These are phyloP conservation scores for Urocitellus parryii DNA, from an alignment of 2,113 vertebrate genomes.

Conservation along the genomic window DNA sequence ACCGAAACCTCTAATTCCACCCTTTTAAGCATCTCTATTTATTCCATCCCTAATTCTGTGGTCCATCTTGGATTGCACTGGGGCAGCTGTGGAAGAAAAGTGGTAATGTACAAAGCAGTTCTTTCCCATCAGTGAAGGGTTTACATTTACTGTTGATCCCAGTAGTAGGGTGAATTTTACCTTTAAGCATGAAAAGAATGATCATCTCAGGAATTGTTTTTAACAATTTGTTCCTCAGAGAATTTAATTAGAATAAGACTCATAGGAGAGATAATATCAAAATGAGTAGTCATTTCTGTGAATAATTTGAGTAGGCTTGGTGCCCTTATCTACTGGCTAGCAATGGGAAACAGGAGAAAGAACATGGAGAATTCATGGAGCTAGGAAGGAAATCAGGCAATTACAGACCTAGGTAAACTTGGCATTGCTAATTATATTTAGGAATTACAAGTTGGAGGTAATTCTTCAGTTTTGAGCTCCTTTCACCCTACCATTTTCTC, in stretches of 20 bases:
- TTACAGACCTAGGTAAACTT: neutral
- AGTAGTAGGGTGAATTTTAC: neutral
- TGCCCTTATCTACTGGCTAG: neutral
- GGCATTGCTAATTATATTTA: neutral
- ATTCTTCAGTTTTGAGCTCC: constrained; percentile 14
- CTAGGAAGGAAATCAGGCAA: neutral
- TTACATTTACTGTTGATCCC: constrained; percentile 16
- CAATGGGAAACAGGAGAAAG: neutral
- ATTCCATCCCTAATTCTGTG: neutral
- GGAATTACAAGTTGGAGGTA: neutral
- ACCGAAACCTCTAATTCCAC: neutral
- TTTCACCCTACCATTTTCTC: neutral
- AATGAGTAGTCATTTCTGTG: neutral
- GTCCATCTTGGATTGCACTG: neutral
- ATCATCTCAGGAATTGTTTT: neutral
- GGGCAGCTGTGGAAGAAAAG: constrained; percentile 21
- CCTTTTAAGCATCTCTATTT: neutral
- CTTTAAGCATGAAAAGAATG: constrained; percentile 11
- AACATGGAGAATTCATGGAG: neutral
- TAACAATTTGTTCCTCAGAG: neutral
- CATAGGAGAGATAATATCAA: neutral
- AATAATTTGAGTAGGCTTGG: neutral
- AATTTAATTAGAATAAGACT: neutral
- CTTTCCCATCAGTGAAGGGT: neutral
- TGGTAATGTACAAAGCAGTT: neutral